A percentile compares a stretch with the other conserved stretches of the same genome.
These are phyloP conservation scores for Leptothorax acervorum DNA, from an alignment of 2,888 invertebrate species.

Conservation along the genomic window DNA sequence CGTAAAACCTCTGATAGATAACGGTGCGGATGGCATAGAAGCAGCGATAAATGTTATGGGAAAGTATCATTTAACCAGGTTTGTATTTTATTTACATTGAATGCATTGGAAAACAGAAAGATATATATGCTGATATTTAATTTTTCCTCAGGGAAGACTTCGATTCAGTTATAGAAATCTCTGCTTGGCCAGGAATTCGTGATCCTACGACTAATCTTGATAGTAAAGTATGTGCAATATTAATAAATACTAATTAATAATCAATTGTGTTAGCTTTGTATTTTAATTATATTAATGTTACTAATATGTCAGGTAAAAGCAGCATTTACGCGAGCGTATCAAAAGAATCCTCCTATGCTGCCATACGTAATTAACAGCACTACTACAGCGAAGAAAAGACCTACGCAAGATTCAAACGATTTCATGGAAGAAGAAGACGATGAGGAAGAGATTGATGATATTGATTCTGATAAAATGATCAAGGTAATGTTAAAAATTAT, in stretches of 20 bases:
- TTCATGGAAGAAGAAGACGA: slow-evolving; percentile 85
- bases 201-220: slow-evolving; percentile 93
- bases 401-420: slow-evolving; percentile 83
- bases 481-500: slow-evolving; percentile 87
- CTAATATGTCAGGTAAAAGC: slow-evolving; percentile 91
- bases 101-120: neutral
- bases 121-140: neutral
- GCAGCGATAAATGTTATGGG: slow-evolving; percentile 91
- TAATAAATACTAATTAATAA: slow-evolving; percentile 18
- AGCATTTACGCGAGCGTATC: slow-evolving; percentile 96
- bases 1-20: slow-evolving; percentile 90
- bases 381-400: slow-evolving; percentile 88
- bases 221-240: slow-evolving; percentile 87
- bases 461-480: slow-evolving; percentile 92
- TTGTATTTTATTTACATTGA: slow-evolving; percentile 28
- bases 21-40: slow-evolving; percentile 91
- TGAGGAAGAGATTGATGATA: slow-evolving; percentile 86
- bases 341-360: slow-evolving; percentile 92
- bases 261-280: neutral
- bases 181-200: slow-evolving; percentile 92
- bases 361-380: slow-evolving; percentile 91
- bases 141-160: slow-evolving; percentile 91
- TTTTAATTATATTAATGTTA: slow-evolving; percentile 14
- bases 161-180: slow-evolving; percentile 94
- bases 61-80: slow-evolving; percentile 90